Percentiles rank a stretch among this genome's conserved stretches.
Evolutionary conservation across 1,140 invertebrate species (phyloP).

Genomic region (Steinernema feltiae): DNA sequence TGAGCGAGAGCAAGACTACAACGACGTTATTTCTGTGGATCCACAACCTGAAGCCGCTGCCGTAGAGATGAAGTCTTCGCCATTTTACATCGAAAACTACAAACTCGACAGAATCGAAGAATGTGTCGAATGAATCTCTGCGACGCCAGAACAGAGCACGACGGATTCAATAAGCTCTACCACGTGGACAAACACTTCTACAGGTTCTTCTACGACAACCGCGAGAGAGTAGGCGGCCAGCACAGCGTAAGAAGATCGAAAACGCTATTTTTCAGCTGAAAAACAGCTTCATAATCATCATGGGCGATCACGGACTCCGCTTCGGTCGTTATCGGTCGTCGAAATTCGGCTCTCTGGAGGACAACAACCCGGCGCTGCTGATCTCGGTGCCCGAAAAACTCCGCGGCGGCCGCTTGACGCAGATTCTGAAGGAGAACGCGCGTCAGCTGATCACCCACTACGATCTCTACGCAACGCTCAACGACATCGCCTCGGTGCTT

Average conservation of each 20-base stretch:
- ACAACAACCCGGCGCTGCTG: conserved; percentile 31
- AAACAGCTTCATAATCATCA: conserved; percentile 37
- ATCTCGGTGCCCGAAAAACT: conserved; percentile 30
- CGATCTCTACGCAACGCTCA: conserved; percentile 35
- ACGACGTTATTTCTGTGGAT: too few relatives aligned
- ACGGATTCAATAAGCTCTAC: background rate
- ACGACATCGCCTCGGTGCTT: conserved; percentile 32
- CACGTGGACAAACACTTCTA: conserved; percentile 6
- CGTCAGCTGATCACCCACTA: conserved; percentile 35
- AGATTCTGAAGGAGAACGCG: conserved; percentile 23
- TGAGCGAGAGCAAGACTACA: too few relatives aligned
- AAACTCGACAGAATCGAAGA: too few relatives aligned
- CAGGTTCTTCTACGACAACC: conserved; percentile 7
- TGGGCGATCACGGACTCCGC: conserved; percentile 35
- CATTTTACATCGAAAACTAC: too few relatives aligned
- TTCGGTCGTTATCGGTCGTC: conserved; percentile 17
- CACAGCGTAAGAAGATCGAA: conserved; percentile 13
- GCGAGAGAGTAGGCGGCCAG: background rate
- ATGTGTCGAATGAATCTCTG: too few relatives aligned
- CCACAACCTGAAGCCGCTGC: too few relatives aligned
- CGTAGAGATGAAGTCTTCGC: too few relatives aligned
- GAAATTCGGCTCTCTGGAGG: conserved; percentile 22
- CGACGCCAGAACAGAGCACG: too few relatives aligned
- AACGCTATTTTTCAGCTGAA: conserved; percentile 35
- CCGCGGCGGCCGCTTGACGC: conserved; percentile 3